These are phyloP conservation scores for Bombus pascuorum DNA, from an alignment of 1,140 invertebrate genomes.

Conservation along the genomic window DNA sequence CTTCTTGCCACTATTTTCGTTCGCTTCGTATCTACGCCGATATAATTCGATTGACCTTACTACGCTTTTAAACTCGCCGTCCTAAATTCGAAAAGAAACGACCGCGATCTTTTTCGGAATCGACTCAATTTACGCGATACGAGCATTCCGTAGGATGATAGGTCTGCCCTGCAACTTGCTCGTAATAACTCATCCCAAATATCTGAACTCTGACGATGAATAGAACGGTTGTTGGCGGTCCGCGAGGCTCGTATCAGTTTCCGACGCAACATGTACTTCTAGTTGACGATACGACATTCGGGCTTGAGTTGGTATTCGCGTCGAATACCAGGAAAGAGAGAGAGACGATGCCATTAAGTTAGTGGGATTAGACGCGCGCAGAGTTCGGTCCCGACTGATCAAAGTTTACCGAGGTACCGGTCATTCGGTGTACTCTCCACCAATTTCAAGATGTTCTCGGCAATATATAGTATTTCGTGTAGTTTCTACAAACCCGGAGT, in stretches of 20 bases:
- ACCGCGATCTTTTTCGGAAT: background rate
- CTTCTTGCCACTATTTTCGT: background rate
- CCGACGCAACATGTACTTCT: background rate
- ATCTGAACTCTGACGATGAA: background rate
- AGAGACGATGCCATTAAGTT: constrained; percentile 54
- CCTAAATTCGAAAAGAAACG: background rate
- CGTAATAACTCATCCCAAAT: background rate
- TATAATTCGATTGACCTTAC: background rate
- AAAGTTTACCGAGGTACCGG: constrained; percentile 58
- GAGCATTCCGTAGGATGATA: background rate
- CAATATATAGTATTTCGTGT: constrained; percentile 6
- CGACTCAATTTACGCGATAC: background rate
- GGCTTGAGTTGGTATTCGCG: constrained; percentile 54
- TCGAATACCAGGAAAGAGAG: constrained; percentile 33
- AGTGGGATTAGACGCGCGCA: constrained; percentile 56
- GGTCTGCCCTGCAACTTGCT: background rate
- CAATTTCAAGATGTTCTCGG: constrained; percentile 38
- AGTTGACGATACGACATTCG: constrained; percentile 22
- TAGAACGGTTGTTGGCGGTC: background rate
- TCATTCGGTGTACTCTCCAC: constrained; percentile 3
- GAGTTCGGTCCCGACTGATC: constrained; percentile 67
- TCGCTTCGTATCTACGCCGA: background rate
- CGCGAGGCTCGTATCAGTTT: background rate
- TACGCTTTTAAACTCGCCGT: background rate
- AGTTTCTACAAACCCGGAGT: background rate